These are phyloP conservation scores for Clepsis dumicolana DNA, from an alignment of 2,888 invertebrate genomes.

Conservation along the genomic window DNA sequence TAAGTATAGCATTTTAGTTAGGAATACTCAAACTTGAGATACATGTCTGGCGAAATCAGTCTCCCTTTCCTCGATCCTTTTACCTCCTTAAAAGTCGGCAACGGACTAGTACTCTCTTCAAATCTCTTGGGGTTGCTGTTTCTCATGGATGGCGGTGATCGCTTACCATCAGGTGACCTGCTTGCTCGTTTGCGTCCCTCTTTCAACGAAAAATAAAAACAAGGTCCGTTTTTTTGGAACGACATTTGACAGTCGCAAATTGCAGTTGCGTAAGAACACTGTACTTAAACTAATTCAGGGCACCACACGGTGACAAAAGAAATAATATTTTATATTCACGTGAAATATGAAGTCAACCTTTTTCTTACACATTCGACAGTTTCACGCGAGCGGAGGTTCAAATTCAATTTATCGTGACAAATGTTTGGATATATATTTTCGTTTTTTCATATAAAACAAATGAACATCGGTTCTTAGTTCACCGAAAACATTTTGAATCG, in stretches of 20 bases:
- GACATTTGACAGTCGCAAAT: background rate
- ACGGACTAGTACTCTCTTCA: too few species aligned
- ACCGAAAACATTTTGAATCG: background rate
- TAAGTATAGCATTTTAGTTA: too few species aligned
- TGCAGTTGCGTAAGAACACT: background rate
- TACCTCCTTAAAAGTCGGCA: too few species aligned
- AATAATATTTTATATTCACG: constrained; percentile 14
- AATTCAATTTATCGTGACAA: constrained; percentile 24
- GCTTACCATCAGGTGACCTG: too few species aligned
- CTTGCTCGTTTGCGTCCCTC: too few species aligned
- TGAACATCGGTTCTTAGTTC: constrained; percentile 1
- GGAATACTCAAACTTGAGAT: too few species aligned
- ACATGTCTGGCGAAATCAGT: too few species aligned
- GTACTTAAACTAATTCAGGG: constrained; percentile 4
- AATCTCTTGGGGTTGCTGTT: too few species aligned
- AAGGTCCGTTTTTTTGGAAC: too few species aligned
- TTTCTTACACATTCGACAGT: constrained; percentile 20
- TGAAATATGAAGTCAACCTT: constrained; percentile 22
- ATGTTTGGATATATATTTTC: constrained; percentile 14
- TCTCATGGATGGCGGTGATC: too few species aligned
- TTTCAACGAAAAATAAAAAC: too few species aligned
- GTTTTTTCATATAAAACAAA: constrained; percentile 15
- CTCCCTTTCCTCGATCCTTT: too few species aligned
- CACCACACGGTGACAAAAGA: constrained; percentile 11
- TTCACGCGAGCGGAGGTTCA: constrained; percentile 12